A percentile compares a stretch with the other conserved stretches of the same genome.
phyloP scores from a whole-genome alignment of 1,140 invertebrate genomes.

The Aphidius gifuensis region DNA sequence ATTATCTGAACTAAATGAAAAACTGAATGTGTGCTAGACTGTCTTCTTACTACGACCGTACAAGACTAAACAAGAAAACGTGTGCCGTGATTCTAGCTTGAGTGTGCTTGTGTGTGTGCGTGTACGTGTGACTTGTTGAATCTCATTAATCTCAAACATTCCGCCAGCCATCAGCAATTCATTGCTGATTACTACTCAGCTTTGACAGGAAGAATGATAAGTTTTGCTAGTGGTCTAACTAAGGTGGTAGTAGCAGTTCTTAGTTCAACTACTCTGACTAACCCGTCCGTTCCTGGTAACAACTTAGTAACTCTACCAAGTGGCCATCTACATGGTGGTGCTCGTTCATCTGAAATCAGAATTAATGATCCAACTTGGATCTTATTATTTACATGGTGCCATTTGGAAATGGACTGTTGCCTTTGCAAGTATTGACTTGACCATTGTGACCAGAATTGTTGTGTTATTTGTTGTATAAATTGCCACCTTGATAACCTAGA shows the following conservation, averaged over 20 bases:
- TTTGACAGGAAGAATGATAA: slow-evolving; percentile 4
- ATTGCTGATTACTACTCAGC: background rate
- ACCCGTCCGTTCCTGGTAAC: slow-evolving; percentile 23
- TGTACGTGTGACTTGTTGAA: too few relatives aligned
- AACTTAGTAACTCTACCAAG: slow-evolving; percentile 17
- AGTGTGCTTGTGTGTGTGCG: too few relatives aligned
- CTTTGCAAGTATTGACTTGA: slow-evolving; percentile 9
- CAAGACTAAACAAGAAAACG: too few relatives aligned
- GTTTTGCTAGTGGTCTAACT: slow-evolving; percentile 16
- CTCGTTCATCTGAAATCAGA: slow-evolving; percentile 7
- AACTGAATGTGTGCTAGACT: too few relatives aligned
- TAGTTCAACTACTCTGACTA: slow-evolving; percentile 20
- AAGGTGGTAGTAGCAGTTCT: slow-evolving; percentile 15
- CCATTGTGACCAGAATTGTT: slow-evolving; percentile 27
- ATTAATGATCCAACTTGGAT: slow-evolving; percentile 16
- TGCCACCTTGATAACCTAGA: slow-evolving; percentile 23
- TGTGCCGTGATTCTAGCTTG: too few relatives aligned
- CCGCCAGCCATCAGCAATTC: too few relatives aligned
- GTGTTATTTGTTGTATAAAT: slow-evolving; percentile 19
- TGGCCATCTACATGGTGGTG: slow-evolving; percentile 21
- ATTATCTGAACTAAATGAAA: too few relatives aligned
- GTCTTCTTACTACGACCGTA: too few relatives aligned
- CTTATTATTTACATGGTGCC: slow-evolving; percentile 1
- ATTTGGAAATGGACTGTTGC: slow-evolving; percentile 13
- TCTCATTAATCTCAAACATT: too few relatives aligned